Conservation (phyloP, 2,113 vertebrate species). For the Nesospiza acunhae region DNA sequence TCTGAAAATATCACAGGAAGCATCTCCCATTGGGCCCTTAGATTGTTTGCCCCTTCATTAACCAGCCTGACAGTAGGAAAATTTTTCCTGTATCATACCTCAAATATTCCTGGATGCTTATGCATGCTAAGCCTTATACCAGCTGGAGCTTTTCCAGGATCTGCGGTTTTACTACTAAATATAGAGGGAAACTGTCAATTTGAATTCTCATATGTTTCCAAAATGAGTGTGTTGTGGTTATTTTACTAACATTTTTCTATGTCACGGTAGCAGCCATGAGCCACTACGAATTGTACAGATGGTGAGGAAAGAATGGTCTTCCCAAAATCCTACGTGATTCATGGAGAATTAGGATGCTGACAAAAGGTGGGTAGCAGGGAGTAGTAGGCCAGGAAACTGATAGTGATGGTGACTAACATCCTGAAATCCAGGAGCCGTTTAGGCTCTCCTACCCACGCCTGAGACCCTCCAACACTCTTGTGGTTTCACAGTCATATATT, state of each 20-base stretch:
- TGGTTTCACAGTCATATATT: slow-evolving; percentile 62
- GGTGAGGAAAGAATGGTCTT: background rate
- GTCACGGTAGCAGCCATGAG: background rate
- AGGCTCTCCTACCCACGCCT: background rate
- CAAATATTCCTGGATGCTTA: slow-evolving; percentile 7
- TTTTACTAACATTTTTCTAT: slow-evolving; percentile 17
- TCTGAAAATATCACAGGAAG: background rate
- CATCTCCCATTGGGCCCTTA: background rate
- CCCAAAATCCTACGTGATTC: slow-evolving; percentile 32
- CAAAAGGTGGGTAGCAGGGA: slow-evolving; percentile 29
- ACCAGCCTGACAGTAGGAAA: background rate
- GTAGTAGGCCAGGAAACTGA: background rate
- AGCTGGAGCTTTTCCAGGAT: slow-evolving; percentile 44
- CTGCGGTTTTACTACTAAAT: slow-evolving; percentile 46
- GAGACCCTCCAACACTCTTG: background rate
- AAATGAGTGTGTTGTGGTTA: slow-evolving; percentile 38
- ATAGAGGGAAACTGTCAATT: slow-evolving; percentile 45
- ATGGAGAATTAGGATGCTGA: background rate
- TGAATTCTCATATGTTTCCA: slow-evolving; percentile 41
- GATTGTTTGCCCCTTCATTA: background rate
- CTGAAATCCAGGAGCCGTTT: slow-evolving; percentile 22
- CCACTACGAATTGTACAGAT: background rate
- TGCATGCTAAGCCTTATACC: background rate
- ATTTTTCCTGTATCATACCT: slow-evolving; percentile 9
- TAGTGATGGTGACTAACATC: slow-evolving; percentile 45